These are phyloP conservation scores for Perca flavescens DNA, from an alignment of 2,113 vertebrate species.

Conservation along the genomic window DNA sequence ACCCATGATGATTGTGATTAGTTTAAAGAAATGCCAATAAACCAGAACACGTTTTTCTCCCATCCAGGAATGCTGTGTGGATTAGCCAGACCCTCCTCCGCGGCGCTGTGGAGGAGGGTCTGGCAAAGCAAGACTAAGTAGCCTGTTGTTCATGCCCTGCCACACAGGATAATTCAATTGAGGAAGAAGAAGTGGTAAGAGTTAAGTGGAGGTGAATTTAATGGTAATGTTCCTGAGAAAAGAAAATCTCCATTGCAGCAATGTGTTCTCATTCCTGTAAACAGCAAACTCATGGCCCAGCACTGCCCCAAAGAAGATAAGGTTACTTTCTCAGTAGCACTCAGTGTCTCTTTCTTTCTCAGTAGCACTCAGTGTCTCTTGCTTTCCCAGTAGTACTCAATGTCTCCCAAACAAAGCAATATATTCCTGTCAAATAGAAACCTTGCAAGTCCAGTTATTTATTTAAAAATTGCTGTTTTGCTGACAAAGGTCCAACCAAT, in stretches of 20 bases:
- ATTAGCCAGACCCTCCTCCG: too few relatives aligned
- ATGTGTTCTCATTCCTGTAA: conserved; percentile 58
- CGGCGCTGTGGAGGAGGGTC: too few relatives aligned
- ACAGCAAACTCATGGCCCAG: conserved; percentile 34
- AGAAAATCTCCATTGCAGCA: conserved; percentile 24
- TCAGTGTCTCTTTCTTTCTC: conserved; percentile 56
- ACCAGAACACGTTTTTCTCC: too few relatives aligned
- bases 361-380: conserved; percentile 48
- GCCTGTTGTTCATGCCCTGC: not conserved
- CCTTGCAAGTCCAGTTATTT: not conserved
- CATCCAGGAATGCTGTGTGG: too few relatives aligned
- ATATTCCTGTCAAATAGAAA: conserved; percentile 37
- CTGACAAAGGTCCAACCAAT: not conserved
- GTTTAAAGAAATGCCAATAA: too few relatives aligned
- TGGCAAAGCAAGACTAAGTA: not conserved
- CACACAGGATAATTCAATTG: conserved; percentile 1
- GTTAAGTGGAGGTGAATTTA: conserved; percentile 9
- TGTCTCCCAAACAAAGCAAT: conserved; percentile 25
- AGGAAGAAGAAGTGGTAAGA: conserved; percentile 9
- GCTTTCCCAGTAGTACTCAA: conserved; percentile 61
- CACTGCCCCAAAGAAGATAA: conserved; percentile 49
- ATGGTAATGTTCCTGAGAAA: conserved; percentile 20
- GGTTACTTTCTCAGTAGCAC: conserved; percentile 68
- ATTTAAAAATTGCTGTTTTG: not conserved
- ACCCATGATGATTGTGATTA: too few relatives aligned